These are phyloP conservation scores for Merluccius polli DNA, from an alignment of 2,797 vertebrate genomes.

Conservation along the genomic window DNA sequence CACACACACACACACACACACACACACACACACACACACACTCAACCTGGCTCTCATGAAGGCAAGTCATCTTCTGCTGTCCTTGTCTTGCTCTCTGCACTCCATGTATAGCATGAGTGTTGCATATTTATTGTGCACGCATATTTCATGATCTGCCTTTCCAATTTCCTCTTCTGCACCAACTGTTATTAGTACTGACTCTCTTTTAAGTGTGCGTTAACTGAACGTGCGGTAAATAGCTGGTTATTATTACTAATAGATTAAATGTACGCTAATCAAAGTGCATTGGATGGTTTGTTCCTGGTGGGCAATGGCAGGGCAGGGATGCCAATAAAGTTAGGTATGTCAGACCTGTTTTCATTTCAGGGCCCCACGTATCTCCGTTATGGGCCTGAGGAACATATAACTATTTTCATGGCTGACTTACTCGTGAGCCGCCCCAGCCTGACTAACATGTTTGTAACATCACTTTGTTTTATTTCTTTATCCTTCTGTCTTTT, in stretches of 20 bases:
- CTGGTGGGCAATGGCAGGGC: constrained; percentile 22
- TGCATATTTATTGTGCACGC: constrained; percentile 1
- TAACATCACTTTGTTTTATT: constrained; percentile 26
- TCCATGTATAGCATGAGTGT: constrained; percentile 6
- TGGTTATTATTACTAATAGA: neutral
- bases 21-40: neutral
- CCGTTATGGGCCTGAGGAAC: constrained; percentile 46
- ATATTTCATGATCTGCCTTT: neutral
- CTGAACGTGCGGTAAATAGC: neutral
- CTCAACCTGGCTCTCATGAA: neutral
- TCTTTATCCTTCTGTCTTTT: neutral
- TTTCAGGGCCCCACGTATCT: constrained; percentile 41
- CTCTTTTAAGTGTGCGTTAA: neutral
- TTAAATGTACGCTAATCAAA: constrained; percentile 53
- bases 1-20: neutral
- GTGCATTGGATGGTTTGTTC: constrained; percentile 42
- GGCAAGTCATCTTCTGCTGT: constrained; percentile 11
- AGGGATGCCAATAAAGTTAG: constrained; percentile 51
- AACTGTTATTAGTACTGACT: neutral
- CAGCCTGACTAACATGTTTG: constrained; percentile 5
- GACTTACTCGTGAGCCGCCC: constrained; percentile 39
- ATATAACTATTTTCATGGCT: constrained; percentile 50
- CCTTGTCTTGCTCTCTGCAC: constrained; percentile 13
- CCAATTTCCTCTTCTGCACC: neutral
- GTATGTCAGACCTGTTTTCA: constrained; percentile 45